Base-by-base conservation (phyloP, 2,113 vertebrate genomes). In the Xenus cinereus region DNA sequence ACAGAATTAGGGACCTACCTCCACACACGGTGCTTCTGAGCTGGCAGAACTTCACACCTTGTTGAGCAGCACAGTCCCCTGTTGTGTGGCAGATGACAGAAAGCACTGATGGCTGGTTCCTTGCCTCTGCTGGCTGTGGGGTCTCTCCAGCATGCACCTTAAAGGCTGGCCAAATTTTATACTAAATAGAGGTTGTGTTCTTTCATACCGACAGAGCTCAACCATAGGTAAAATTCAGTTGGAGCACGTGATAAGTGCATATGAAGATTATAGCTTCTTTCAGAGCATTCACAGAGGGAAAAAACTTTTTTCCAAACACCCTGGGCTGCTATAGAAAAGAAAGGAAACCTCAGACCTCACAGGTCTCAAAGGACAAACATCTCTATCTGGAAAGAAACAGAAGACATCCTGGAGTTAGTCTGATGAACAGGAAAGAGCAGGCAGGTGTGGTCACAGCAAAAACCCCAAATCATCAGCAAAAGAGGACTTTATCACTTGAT, bases 181-280 rank as follows among this genome's bases (percentile, higher is more conserved):
- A 60, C 75, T 91, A 63, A 92, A 66, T 27, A 79, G 63, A 73
- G 41, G 50, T 60, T 93, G 84, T 92, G 62, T 95, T 95, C 95
- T 90, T 24, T 90, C 32, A 7, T 4, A 46, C 59, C 67, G 59
- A 67, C 60, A 75, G 86, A 77, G 56, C 64, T 79, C 45, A 86
- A 45, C 46, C n/a, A 14, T 14, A 80, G 64, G 60, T 46, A 82
- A 77, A 87, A 84, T 81, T 84, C 76, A 87, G 80, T 43, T 90
- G 78, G 39, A 95, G 30, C 16, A 46, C 4, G 28, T 1, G 0
- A 37, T 90, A 95, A 74, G 74, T 30, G 46, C 22, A 33, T 23
- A 39, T 67, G 86, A 90, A 93, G 50, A 71, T 84, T 63, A 32
- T 4, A 46, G 37, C 28, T 87, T 77, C 76, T 90, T 90, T 88